Base-by-base conservation (phyloP, 2,888 invertebrate species). In the Oscheius sp. region DNA sequence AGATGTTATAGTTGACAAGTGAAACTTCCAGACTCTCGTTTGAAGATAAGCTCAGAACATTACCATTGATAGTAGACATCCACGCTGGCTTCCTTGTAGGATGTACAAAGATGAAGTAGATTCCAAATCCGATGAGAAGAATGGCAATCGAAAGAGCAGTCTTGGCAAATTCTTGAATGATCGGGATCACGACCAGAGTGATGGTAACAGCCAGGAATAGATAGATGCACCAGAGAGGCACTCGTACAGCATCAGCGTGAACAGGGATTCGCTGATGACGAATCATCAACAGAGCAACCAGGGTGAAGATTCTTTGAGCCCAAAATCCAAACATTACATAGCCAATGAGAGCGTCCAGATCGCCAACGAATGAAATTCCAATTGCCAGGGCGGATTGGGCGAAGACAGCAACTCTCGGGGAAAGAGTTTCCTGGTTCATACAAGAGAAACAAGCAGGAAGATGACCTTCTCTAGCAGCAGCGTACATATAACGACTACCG, bases 321-420 rank as follows among this genome's bases (percentile, higher is more conserved):
- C 88, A 88, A 77, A 88, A 88, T 35, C 88, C 88, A 75, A 88
- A 88, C 85, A 88, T 87, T 21, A 84, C 85, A 65, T 87, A 86
- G 32, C 86, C 85, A 75, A 88, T 86, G n/a, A 88, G 80, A 1
- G 84, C 81, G 75, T 88, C 88, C 48, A 88, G 75, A 70, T 88
- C 87, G 10, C 88, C 88, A 37, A 88, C 80, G 60, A 84, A 88
- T 1, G 86, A 84, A 58, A 88, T 88, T 11, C 76, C 75, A 48
- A 88, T 78, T 9, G 88, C 88, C n/a, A 88, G 79, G 32, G 51
- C 66, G 35, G 66, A 13, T 75, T 88, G 88, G 2, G 88, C 86
- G 37, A 88, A 83, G 57, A 88, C 81, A 5, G 88, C 87, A 9
- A 86, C 88, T 59, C 88, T 62, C 1, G 88, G 88, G 13, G 83